phyloP scores from a whole-genome alignment of 2,113 vertebrate genomes.

The Dicerorhinus sumatrensis region DNA sequence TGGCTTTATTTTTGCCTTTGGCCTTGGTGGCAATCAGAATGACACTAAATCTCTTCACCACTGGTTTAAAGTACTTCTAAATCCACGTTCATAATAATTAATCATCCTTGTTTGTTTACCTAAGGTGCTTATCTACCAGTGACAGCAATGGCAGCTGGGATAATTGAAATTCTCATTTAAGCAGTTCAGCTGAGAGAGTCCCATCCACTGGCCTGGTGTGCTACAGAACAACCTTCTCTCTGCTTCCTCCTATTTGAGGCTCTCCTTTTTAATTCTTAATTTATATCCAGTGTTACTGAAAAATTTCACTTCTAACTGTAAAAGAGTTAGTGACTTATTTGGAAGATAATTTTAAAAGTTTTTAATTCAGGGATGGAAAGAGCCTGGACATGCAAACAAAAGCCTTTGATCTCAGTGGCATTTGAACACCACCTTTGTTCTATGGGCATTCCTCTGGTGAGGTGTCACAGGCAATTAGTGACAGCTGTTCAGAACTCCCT shows the following conservation, averaged over 20 bases:
- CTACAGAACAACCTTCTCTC: neutral
- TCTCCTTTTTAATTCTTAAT: neutral
- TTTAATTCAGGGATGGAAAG: neutral
- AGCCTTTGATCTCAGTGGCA: neutral
- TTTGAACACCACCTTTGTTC: neutral
- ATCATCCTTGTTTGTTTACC: neutral
- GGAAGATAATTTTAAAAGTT: neutral
- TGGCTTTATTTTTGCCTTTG: neutral
- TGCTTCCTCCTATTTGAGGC: neutral
- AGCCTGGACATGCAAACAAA: neutral
- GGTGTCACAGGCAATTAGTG: neutral
- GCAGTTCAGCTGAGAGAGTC: neutral
- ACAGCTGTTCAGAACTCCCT: neutral
- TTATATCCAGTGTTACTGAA: neutral
- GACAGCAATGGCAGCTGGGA: neutral
- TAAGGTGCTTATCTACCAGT: neutral
- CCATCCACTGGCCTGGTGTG: neutral
- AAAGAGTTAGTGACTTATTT: neutral
- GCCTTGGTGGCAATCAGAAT: neutral
- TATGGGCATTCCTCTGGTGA: neutral
- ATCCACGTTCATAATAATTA: neutral
- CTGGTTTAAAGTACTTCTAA: neutral
- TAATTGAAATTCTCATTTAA: neutral
- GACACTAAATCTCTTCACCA: neutral
- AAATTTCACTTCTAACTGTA: neutral